Percentiles rank a stretch among this genome's conserved stretches.
These are phyloP conservation scores for Sinella curviseta DNA, from an alignment of 1,140 invertebrate genomes.

Conservation along the genomic window DNA sequence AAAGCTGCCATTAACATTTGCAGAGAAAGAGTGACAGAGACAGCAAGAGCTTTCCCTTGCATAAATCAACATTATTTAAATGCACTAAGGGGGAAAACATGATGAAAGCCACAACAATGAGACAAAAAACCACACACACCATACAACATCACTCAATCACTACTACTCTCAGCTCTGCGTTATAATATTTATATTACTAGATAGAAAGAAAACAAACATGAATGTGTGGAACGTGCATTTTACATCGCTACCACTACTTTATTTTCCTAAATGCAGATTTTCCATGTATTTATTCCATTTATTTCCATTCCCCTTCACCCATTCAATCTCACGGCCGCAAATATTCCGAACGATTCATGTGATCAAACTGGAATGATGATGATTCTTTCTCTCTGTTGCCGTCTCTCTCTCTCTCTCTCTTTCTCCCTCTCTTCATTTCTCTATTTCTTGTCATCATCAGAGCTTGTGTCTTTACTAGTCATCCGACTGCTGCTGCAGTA, in stretches of 20 bases:
- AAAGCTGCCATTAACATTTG: too few relatives aligned
- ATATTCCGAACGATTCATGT: too few relatives aligned
- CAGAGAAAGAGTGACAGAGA: not conserved
- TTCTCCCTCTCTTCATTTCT: not conserved
- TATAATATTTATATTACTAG: too few relatives aligned
- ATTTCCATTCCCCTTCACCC: too few relatives aligned
- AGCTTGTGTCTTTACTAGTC: not conserved
- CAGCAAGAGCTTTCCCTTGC: not conserved
- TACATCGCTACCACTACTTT: too few relatives aligned
- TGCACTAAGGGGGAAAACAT: conserved; percentile 19
- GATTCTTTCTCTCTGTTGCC: not conserved
- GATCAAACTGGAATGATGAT: not conserved
- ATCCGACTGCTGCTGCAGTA: not conserved
- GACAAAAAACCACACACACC: not conserved
- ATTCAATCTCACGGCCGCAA: too few relatives aligned
- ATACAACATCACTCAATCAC: not conserved
- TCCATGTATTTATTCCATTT: too few relatives aligned
- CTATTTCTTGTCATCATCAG: not conserved
- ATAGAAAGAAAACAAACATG: not conserved
- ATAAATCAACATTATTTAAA: conserved; percentile 26
- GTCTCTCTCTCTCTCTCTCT: not conserved
- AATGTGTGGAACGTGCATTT: too few relatives aligned
- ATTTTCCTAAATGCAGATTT: conserved; percentile 6
- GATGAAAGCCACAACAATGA: conserved; percentile 1
- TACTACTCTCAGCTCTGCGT: not conserved